Percentiles rank a stretch among this genome's conserved stretches.
Conservation (phyloP, 2,888 invertebrate species). For the Nomada hirtipes region DNA sequence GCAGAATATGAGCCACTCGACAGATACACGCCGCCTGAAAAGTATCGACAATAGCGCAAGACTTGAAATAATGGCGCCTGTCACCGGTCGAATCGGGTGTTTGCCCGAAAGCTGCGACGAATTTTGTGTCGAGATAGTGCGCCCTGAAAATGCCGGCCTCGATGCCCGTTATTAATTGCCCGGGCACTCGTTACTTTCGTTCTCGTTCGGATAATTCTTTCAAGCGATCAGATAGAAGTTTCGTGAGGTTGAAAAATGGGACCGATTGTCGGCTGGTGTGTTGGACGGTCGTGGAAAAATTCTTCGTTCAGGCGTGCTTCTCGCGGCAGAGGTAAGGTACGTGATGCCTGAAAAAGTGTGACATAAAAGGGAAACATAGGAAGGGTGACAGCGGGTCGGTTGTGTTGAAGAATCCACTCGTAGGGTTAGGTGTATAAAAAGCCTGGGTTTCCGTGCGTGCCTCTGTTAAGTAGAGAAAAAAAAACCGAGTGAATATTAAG, state of each 20-base stretch:
- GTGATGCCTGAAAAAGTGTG: constrained; percentile 9
- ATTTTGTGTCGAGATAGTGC: background rate
- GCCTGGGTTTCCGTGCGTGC: background rate
- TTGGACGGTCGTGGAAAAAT: background rate
- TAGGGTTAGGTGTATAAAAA: background rate
- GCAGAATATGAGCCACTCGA: background rate
- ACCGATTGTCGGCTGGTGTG: background rate
- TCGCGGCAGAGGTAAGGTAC: background rate
- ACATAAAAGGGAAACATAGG: background rate
- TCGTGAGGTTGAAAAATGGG: background rate
- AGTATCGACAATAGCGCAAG: constrained; percentile 16
- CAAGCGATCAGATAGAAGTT: background rate
- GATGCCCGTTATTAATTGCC: constrained; percentile 6
- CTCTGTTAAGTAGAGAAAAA: background rate
- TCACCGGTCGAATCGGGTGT: background rate
- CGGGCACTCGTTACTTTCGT: background rate
- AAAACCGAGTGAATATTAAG: constrained; percentile 13
- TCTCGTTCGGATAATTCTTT: background rate
- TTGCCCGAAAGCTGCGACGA: background rate
- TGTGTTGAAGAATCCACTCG: constrained; percentile 13
- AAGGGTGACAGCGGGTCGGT: background rate
- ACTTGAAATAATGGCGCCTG: constrained; percentile 37
- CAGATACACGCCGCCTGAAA: background rate
- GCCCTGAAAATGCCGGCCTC: background rate
- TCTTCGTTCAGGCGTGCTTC: background rate